phyloP scores from a whole-genome alignment of 2,797 vertebrate species.

The Channa striata region DNA sequence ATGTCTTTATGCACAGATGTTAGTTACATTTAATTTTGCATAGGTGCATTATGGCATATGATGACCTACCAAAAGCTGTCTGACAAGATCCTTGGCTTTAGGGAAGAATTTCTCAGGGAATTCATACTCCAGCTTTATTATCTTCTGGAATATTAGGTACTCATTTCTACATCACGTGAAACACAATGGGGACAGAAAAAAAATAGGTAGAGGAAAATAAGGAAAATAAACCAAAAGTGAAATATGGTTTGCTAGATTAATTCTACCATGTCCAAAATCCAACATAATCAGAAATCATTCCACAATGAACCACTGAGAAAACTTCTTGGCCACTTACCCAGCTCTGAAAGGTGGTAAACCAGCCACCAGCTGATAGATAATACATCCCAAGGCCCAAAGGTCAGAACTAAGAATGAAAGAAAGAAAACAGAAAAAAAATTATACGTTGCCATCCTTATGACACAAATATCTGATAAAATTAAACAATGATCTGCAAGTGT shows the following conservation, averaged over 20 bases:
- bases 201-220: constrained; percentile 11
- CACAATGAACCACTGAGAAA: constrained; percentile 1
- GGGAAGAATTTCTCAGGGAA: constrained; percentile 99
- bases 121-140: constrained; percentile 99
- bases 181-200: neutral
- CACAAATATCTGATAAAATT: neutral
- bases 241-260: neutral
- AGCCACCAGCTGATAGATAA: constrained; percentile 98
- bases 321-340: constrained; percentile 86
- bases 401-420: constrained; percentile 88
- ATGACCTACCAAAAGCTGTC: constrained; percentile 93
- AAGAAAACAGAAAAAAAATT: neutral
- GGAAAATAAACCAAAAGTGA: neutral
- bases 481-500: neutral
- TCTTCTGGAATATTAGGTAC: constrained; percentile 99
- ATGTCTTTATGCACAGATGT: neutral
- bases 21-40: neutral
- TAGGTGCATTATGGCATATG: neutral
- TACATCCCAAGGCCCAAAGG: constrained; percentile 99
- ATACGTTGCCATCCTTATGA: neutral
- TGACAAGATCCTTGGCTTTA: constrained; percentile 98
- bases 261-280: neutral
- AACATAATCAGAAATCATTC: neutral
- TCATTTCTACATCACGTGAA: constrained; percentile 88
- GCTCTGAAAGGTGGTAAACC: constrained; percentile 98